Conservation (phyloP, 1,140 invertebrate genomes). For the Hesperophylax magnus region DNA sequence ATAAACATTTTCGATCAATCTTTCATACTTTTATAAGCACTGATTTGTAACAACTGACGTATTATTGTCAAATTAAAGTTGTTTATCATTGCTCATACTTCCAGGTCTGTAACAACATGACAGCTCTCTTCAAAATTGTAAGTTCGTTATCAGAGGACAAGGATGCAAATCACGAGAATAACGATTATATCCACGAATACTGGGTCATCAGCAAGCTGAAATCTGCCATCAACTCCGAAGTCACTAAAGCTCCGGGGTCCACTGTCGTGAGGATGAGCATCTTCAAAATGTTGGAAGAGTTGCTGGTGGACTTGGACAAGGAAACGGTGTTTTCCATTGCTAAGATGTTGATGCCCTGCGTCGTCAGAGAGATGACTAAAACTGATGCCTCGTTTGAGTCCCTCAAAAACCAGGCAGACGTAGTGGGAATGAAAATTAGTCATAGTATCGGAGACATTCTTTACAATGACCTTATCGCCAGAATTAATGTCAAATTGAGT, state of each 20-base stretch:
- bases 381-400: conserved; percentile 68
- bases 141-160: conserved; percentile 36
- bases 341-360: conserved; percentile 73
- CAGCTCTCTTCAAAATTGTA: conserved; percentile 41
- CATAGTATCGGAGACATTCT: conserved; percentile 73
- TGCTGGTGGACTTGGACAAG: conserved; percentile 70
- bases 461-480: conserved; percentile 72
- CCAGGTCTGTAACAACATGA: conserved; percentile 50
- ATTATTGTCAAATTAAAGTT: neutral
- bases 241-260: conserved; percentile 68
- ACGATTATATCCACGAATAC: conserved; percentile 62
- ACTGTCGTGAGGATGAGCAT: conserved; percentile 71
- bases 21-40: neutral
- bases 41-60: neutral
- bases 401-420: conserved; percentile 73
- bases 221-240: conserved; percentile 74
- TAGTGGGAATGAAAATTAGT: conserved; percentile 76
- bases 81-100: conserved; percentile 15
- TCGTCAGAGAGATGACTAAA: conserved; percentile 76
- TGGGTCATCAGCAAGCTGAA: conserved; percentile 75
- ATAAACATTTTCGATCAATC: too few relatives aligned
- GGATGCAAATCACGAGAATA: conserved; percentile 37
- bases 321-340: conserved; percentile 70
- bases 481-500: conserved; percentile 70
- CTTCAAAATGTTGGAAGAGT: conserved; percentile 79